Base-by-base conservation (phyloP, 2,113 vertebrate species). In the Calonectris borealis region DNA sequence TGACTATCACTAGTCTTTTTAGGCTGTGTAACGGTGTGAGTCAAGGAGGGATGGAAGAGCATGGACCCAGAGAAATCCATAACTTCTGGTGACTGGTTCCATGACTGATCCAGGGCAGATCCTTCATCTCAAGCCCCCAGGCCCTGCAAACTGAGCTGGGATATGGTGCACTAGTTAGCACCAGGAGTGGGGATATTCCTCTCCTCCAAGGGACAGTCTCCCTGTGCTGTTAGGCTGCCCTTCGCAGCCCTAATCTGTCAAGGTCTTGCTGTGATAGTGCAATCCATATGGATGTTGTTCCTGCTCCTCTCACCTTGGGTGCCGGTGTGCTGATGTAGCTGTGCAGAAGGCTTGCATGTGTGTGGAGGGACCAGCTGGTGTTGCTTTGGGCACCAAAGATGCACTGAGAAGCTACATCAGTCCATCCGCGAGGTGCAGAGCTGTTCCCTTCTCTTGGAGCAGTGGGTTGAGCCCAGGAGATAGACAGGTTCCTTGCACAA, bases 1-100 rank as follows among this genome's bases (percentile, higher is more conserved):
- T 89, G 96, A 88, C 83, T 95, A 29, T 82, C 75, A 27, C 94
- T 66, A 26, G 87, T 64, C 87, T 91, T 87, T 58, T 86, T 71
- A 90, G 78, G 49, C 69, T 66, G 31, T 52, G 0, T 46, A 42
- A 91, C 57, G 38, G 27, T 49, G 29, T 34, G 70, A 75, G 32
- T n/a, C 36, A 25, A 62, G 71, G 46, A 78, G 46, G n/a, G 62
- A 46, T 65, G 73, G 62, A 66, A 77, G 61, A 83, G 51, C 15
- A 25, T 6, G 88, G 71, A 34, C 29, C 19, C 61, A 21, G 80
- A 58, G 72, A 91, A 94, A 92, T 91, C 34, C 4, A 0, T 83
- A 79, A 44, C 27, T 69, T 36, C 58, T 46, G 27, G 34, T 57
- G 61, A 17, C n/a, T 19, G 38, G 6, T 38, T 34, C 83, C 13